Percentiles rank a stretch among this genome's conserved stretches.
Conservation (phyloP, 2,888 invertebrate species). For the Mylabris sibirica region DNA sequence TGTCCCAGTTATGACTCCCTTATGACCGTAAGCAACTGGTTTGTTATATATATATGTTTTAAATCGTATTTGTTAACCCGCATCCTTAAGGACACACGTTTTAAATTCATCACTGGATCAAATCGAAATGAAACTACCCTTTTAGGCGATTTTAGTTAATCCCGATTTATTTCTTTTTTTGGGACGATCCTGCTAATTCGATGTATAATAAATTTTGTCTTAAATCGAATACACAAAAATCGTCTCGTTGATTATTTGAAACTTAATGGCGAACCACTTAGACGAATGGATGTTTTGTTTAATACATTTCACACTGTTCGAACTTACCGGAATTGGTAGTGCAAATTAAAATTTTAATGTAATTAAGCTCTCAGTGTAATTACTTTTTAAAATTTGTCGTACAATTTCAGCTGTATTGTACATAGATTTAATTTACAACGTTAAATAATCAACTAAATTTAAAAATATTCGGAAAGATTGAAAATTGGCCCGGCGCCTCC, state of each 20-base stretch:
- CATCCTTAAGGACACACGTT: not conserved
- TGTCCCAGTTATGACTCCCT: constrained; percentile 37
- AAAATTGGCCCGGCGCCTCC: not conserved
- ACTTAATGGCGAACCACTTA: constrained; percentile 26
- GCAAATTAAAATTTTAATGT: constrained; percentile 20
- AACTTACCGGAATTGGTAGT: not conserved
- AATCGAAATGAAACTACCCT: not conserved
- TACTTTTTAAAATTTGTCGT: constrained; percentile 15
- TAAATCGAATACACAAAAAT: constrained; percentile 13
- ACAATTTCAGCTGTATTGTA: not conserved
- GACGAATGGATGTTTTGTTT: constrained; percentile 24
- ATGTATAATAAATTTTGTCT: not conserved
- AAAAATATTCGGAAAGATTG: not conserved
- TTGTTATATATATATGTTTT: constrained; percentile 22
- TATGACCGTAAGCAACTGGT: constrained; percentile 32
- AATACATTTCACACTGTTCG: not conserved
- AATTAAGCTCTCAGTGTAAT: constrained; percentile 19
- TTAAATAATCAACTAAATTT: not conserved
- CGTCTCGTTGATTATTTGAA: constrained; percentile 18
- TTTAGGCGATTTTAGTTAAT: not conserved
- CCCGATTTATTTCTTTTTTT: not conserved
- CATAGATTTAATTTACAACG: not conserved
- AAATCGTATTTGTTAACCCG: not conserved
- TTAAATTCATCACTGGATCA: constrained; percentile 2
- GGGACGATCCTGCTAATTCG: not conserved